phyloP scores from a whole-genome alignment of 1,140 invertebrate genomes.

The Vanessa atalanta region DNA sequence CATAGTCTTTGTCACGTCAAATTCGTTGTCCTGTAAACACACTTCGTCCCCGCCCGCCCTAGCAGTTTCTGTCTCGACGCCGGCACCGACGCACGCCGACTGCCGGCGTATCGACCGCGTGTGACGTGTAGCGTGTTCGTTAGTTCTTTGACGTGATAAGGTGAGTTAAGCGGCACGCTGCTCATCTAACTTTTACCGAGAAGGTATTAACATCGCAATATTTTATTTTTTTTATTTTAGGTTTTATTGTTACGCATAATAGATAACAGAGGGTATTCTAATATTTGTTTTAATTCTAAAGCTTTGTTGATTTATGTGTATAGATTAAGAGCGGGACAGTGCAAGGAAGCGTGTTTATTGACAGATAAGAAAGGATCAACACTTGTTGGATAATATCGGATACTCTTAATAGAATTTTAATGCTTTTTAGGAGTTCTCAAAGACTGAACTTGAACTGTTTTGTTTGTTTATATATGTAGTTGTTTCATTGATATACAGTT shows the following conservation, averaged over 20 bases:
- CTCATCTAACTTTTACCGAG: conserved; percentile 5
- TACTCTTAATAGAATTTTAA: neutral
- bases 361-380: conserved; percentile 20
- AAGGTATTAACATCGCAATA: neutral
- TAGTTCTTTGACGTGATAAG: conserved; percentile 39
- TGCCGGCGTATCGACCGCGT: conserved; percentile 44
- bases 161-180: conserved; percentile 9
- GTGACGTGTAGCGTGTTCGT: conserved; percentile 44
- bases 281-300: neutral
- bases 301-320: neutral
- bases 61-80: conserved; percentile 50
- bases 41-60: conserved; percentile 52
- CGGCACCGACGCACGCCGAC: conserved; percentile 52
- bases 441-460: neutral
- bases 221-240: neutral
- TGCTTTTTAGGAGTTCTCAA: neutral
- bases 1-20: conserved; percentile 23
- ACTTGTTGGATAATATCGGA: conserved; percentile 13
- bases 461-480: neutral
- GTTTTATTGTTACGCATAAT: neutral
- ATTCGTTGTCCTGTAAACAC: conserved; percentile 45
- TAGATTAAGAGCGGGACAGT: conserved; percentile 10
- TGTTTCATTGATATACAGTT: too few relatives aligned
- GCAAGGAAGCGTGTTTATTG: conserved; percentile 11
- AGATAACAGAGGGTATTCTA: neutral